Percentiles rank a stretch among this genome's conserved stretches.
Conservation (phyloP, 2,888 invertebrate species). For the Conus canariensis region DNA sequence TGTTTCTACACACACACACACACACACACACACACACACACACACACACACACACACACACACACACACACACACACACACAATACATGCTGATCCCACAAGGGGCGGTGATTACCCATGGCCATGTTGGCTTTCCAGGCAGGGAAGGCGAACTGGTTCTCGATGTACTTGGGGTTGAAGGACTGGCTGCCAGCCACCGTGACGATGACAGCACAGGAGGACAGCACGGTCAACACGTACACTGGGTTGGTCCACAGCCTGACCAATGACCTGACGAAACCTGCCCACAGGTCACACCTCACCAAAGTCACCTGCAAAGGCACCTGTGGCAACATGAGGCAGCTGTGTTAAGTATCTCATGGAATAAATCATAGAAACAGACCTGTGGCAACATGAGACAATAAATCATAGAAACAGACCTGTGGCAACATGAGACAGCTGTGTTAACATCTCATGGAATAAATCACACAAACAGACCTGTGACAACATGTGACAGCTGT, state of each 20-base stretch:
- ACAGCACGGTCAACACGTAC: conserved; percentile 50
- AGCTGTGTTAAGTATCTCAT: no score
- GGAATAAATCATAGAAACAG: no score
- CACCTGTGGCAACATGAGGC: no score
- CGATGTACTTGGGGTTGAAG: conserved; percentile 66
- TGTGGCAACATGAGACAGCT: no score
- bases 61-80: not conserved
- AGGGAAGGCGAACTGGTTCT: conserved; percentile 62
- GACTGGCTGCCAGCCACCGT: conserved; percentile 54
- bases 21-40: not conserved
- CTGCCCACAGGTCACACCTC: conserved; percentile 44
- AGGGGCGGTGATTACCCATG: conserved; percentile 51
- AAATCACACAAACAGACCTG: no score
- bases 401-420: no score
- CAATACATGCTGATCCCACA: not conserved
- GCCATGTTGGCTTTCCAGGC: conserved; percentile 65
- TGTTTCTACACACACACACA: not conserved
- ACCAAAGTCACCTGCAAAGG: not conserved
- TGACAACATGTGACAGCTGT: no score
- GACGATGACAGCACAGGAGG: conserved; percentile 49
- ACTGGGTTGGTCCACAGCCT: conserved; percentile 55
- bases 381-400: no score
- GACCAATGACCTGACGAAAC: conserved; percentile 52
- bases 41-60: not conserved
- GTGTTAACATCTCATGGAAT: no score